These are phyloP conservation scores for Brachyrhaphis roseni DNA, from an alignment of 2,797 vertebrate genomes.

Conservation along the genomic window DNA sequence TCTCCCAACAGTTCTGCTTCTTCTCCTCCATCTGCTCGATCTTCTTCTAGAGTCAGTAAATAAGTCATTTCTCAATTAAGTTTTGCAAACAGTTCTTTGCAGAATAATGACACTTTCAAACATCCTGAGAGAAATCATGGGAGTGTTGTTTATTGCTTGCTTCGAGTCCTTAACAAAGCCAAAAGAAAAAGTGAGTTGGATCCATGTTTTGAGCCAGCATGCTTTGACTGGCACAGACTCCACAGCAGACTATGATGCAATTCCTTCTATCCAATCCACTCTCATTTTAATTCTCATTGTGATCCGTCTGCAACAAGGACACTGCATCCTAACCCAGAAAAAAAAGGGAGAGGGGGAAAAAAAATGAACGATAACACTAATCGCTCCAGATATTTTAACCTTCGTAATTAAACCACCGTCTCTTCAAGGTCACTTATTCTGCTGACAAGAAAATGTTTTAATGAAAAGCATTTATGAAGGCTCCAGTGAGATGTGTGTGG, in stretches of 20 bases:
- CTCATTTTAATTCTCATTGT: conserved; percentile 65
- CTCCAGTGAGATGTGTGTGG: conserved; percentile 23
- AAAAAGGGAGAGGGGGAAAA: neutral
- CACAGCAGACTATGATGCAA: conserved; percentile 63
- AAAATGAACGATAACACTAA: conserved; percentile 16
- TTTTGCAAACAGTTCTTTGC: conserved; percentile 41
- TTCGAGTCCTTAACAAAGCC: conserved; percentile 33
- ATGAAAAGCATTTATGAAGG: conserved; percentile 31
- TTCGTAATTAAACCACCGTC: conserved; percentile 41
- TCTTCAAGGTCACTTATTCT: conserved; percentile 48
- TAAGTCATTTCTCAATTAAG: conserved; percentile 25
- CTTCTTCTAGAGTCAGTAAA: conserved; percentile 39
- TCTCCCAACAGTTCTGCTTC: conserved; percentile 33
- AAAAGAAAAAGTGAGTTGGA: conserved; percentile 33
- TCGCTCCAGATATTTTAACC: conserved; percentile 45
- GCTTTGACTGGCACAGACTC: conserved; percentile 54
- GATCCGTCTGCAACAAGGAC: conserved; percentile 65
- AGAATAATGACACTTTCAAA: conserved; percentile 25
- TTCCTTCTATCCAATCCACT: conserved; percentile 59
- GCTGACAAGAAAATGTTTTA: conserved; percentile 41
- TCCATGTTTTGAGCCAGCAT: conserved; percentile 39
- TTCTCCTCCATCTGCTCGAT: conserved; percentile 40
- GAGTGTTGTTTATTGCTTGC: conserved; percentile 45
- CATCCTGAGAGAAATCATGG: conserved; percentile 24
- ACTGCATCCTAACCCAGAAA: conserved; percentile 31